Evolutionary conservation across 2,888 invertebrate species (phyloP), one percentile per base, ranked within the genome.

Genomic region (Cephus pygmeus): DNA sequence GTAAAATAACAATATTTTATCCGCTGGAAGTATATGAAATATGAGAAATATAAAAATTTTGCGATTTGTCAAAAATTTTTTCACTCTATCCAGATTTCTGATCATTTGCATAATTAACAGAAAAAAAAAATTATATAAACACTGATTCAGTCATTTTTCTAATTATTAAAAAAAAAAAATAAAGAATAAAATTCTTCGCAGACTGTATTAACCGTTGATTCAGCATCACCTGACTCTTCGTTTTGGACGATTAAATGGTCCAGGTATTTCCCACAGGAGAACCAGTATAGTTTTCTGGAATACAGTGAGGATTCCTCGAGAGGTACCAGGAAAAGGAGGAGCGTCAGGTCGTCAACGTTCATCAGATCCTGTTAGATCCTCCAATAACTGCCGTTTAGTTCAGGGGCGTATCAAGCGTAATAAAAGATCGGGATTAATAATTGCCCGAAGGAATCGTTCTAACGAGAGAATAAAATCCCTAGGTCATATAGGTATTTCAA

Each of bases 1-100:
- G 76, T 36, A 84, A 81, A 83, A 79, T 81, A 78, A 84, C 76
- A 82, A 82, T 81, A 84, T 84, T 84, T 78, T 77, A 77, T 77
- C 76, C 77, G 9, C 40, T 23, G 6, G 1, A 56, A 56, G 23
- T 23, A 15, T 23, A 56, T 56, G 0, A 4, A 1, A 23, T 23
- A 56, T 23, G 1, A 56, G 0, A 56, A 56, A 56, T 56, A 11
- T 6, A 23, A 23, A 56, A 15, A 1, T 6, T 15, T 4, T 1
- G 40, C 40, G 1, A 1, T 23, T 4, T 9, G 2, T 56, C 40
- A 23, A 0, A 0, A 9, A 9, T 56, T 56, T 6, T 23, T 23
- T 6, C 4, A 56, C 23, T 56, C 0, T 15, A 40, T 1, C 4
- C 1, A 15, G 1, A 40, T 6, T 36, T 36, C 4, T 36, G 0